Evolutionary conservation across 1,140 invertebrate genomes (phyloP).

Genomic region (Bathynomus jamesi): DNA sequence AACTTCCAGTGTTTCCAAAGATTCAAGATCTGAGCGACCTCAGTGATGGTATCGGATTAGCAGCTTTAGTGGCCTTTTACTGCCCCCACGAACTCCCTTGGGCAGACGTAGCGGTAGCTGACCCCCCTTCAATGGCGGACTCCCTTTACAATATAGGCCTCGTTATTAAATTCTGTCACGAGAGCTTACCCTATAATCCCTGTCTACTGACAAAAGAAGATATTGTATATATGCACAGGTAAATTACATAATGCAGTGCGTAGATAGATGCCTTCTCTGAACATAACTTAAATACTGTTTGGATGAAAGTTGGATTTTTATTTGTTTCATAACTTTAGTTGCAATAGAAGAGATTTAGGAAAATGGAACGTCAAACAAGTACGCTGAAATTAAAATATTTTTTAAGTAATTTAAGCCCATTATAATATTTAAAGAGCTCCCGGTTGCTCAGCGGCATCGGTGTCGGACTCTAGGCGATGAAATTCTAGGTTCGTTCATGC

Average conservation of each 20-base stretch:
- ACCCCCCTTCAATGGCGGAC: slow-evolving; percentile 65
- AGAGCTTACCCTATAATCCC: slow-evolving; percentile 72
- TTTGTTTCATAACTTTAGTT: too few species aligned
- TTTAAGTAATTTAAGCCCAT: too few species aligned
- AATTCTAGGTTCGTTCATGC: too few species aligned
- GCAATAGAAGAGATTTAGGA: too few species aligned
- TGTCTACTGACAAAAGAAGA: slow-evolving; percentile 95
- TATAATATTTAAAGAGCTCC: too few species aligned
- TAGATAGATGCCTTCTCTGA: slow-evolving; percentile 29
- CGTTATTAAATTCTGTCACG: slow-evolving; percentile 76
- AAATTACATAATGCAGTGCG: too few species aligned
- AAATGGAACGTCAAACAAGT: too few species aligned
- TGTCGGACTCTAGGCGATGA: too few species aligned
- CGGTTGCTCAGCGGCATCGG: too few species aligned
- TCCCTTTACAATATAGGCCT: slow-evolving; percentile 89
- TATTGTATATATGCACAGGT: slow-evolving; percentile 90
- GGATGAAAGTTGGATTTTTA: too few species aligned
- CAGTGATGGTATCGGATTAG: slow-evolving; percentile 84
- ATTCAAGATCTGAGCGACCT: slow-evolving; percentile 63
- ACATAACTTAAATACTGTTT: too few species aligned
- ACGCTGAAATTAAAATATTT: too few species aligned
- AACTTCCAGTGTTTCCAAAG: slow-evolving; percentile 44
- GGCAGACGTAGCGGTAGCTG: slow-evolving; percentile 60
- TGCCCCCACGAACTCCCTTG: slow-evolving; percentile 79
- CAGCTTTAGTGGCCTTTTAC: slow-evolving; percentile 84